Conservation (phyloP, 2,113 vertebrate genomes). For the Prunella fulvescens region DNA sequence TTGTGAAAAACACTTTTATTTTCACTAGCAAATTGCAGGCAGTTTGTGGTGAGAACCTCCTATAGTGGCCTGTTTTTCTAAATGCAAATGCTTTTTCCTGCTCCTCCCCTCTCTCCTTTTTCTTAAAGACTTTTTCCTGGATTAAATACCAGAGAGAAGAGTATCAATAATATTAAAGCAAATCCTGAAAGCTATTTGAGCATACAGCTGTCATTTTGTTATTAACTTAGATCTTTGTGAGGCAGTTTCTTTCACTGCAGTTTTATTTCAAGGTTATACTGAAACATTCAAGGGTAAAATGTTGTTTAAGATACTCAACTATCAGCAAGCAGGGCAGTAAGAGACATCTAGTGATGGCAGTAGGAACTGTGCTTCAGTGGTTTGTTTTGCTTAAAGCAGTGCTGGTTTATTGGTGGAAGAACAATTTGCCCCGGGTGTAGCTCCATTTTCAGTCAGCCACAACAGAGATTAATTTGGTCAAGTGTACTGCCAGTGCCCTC, state of each 20-base stretch:
- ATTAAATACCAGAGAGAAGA: neutral
- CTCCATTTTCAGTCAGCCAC: neutral
- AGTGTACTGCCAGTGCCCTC: neutral
- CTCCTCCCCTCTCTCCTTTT: neutral
- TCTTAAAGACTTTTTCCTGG: neutral
- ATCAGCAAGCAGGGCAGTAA: constrained; percentile 21
- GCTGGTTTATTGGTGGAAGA: neutral
- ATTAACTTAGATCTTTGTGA: neutral
- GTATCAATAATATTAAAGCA: neutral
- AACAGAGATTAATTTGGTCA: constrained; percentile 1
- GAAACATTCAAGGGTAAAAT: constrained; percentile 1
- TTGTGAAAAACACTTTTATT: neutral
- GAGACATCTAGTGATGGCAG: constrained; percentile 35
- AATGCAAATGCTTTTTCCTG: neutral
- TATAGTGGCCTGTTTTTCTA: neutral
- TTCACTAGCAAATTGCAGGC: neutral
- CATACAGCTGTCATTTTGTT: neutral
- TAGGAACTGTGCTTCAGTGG: constrained; percentile 11
- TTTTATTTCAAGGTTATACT: constrained; percentile 20
- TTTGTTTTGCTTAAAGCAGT: neutral
- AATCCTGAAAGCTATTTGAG: neutral
- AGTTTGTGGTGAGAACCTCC: neutral
- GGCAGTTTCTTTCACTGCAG: neutral
- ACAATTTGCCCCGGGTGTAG: neutral
- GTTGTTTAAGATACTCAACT: neutral